phyloP scores from a whole-genome alignment of 2,113 vertebrate species.

The Osmerus mordax region DNA sequence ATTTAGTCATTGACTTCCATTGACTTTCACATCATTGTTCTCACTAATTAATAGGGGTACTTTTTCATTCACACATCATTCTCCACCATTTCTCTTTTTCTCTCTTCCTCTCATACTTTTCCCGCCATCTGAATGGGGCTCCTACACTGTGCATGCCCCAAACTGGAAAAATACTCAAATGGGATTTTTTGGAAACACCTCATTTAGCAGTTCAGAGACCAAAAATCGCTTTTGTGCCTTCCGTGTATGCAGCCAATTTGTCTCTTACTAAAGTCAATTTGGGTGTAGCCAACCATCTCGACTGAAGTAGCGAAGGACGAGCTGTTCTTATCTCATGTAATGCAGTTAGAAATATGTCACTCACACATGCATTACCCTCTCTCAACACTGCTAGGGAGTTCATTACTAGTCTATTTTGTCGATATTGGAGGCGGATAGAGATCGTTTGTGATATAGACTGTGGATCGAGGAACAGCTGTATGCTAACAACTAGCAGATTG shows the following conservation, averaged over 20 bases:
- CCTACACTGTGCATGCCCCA: background rate
- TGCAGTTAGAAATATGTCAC: constrained; percentile 14
- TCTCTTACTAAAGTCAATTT: constrained; percentile 14
- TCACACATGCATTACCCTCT: background rate
- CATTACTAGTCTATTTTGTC: background rate
- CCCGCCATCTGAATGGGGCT: background rate
- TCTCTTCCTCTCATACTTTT: background rate
- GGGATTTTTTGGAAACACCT: constrained; percentile 13
- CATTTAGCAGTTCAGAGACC: constrained; percentile 10
- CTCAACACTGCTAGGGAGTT: background rate
- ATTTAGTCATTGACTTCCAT: background rate
- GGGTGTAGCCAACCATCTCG: background rate
- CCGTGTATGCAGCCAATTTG: background rate
- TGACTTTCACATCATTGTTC: background rate
- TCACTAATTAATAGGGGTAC: background rate
- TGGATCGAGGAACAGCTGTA: constrained; percentile 54
- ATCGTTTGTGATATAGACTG: constrained; percentile 11
- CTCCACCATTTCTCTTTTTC: background rate
- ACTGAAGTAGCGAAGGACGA: constrained; percentile 31
- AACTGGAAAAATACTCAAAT: background rate
- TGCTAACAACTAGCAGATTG: constrained; percentile 57
- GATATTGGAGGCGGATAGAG: constrained; percentile 12
- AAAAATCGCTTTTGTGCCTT: background rate
- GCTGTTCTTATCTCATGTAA: constrained; percentile 33
- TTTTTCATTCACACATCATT: background rate